These are phyloP conservation scores for Bombylius major DNA, from an alignment of 2,888 invertebrate genomes.

Conservation along the genomic window DNA sequence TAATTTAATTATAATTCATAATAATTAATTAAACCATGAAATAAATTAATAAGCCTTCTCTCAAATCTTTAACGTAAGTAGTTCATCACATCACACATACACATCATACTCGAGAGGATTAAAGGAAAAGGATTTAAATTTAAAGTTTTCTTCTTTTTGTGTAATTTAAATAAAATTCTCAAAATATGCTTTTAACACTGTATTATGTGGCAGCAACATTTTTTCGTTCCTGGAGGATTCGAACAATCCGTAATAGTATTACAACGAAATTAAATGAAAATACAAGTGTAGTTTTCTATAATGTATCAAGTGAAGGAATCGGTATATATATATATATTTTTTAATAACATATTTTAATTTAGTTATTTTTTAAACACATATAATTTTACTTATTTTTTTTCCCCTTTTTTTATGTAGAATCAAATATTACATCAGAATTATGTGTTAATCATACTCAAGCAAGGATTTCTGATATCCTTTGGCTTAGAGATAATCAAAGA, in stretches of 20 bases:
- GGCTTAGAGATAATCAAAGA: conserved; percentile 30
- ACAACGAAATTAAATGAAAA: conserved; percentile 46
- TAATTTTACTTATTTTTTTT: not conserved
- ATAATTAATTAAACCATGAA: too few relatives aligned
- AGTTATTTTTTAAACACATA: not conserved
- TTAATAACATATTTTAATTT: not conserved
- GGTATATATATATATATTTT: conserved; percentile 18
- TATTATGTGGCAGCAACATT: conserved; percentile 76
- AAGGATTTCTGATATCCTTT: conserved; percentile 34
- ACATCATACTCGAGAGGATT: too few relatives aligned
- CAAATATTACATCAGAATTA: conserved; percentile 31
- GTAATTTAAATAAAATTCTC: too few relatives aligned
- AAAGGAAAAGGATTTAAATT: too few relatives aligned
- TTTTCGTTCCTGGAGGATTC: conserved; percentile 66
- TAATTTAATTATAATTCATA: too few relatives aligned
- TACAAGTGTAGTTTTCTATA: conserved; percentile 48
- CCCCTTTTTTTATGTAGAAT: conserved; percentile 20
- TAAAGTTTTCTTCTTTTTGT: too few relatives aligned
- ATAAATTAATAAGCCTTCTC: too few relatives aligned
- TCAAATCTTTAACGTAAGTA: too few relatives aligned
- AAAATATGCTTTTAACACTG: conserved; percentile 59
- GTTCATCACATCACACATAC: too few relatives aligned
- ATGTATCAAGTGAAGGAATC: conserved; percentile 39
- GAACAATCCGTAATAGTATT: conserved; percentile 55
- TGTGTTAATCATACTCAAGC: conserved; percentile 32